phyloP scores from a whole-genome alignment of 2,888 invertebrate genomes.

The Coenonympha glycerion region DNA sequence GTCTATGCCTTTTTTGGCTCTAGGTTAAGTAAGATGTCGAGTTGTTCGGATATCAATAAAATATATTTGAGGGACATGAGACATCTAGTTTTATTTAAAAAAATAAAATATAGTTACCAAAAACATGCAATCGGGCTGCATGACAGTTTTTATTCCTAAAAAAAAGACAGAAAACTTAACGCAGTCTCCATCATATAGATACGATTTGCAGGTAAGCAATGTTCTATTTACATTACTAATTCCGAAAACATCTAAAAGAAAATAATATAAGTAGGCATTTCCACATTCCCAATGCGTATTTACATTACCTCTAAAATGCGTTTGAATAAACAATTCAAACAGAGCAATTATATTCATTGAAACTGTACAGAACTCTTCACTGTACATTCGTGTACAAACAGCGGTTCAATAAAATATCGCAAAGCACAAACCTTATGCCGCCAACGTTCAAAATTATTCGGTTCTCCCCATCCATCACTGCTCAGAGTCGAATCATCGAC shows the following conservation, averaged over 20 bases:
- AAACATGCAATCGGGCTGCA: no score
- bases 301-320: not conserved
- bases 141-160: no score
- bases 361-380: not conserved
- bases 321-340: not conserved
- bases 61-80: no score
- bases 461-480: conserved; percentile 90
- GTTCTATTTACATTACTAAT: no score
- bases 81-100: no score
- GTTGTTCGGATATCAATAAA: no score
- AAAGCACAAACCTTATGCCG: conserved; percentile 82
- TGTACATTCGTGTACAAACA: conserved; percentile 4
- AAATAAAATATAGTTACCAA: no score
- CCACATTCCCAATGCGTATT: not conserved
- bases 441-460: conserved; percentile 95
- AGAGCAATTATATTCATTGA: conserved; percentile 1
- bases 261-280: not conserved
- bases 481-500: conserved; percentile 30
- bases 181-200: no score
- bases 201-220: no score
- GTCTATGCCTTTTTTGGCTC: no score
- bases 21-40: no score
- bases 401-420: not conserved
- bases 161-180: no score
- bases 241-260: not conserved